Base-by-base conservation (phyloP, 2,113 vertebrate species). In the Ageneiosus marmoratus region DNA sequence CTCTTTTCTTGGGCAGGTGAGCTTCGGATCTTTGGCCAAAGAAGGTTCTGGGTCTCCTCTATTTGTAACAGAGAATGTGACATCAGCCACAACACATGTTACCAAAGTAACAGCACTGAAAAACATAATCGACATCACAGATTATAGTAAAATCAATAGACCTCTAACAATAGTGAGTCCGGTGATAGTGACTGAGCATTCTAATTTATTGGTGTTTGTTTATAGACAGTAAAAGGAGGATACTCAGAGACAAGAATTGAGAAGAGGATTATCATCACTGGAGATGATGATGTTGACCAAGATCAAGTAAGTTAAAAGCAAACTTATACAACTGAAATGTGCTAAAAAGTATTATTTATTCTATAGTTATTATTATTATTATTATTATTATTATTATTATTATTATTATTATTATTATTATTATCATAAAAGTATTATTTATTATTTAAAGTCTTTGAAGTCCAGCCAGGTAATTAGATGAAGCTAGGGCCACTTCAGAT, bases 201-300 rank as follows among this genome's bases (percentile, higher is more conserved):
- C n/a, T 34, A 7, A 76, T 18, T 63, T 67, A 46, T 29, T 18
- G 44, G 20, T 29, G 2, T 75, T 6, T 53, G 73, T 81, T 83
- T 91, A 16, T 93, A 99, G 98, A 98, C 98, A 74, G 97, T 99
- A 93, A 99, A 99, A 95, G 98, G 98, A 83, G 98, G 98, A 29
- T 99, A 99, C 90, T 99, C 97, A 0, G 98, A 99, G 93, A 99
- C 98, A 0, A 95, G 98, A 87, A 99, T 99, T 48, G 98, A 99
- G 94, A 99, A 99, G 89, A 95, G 98, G 91, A 99, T 99, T 92
- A 99, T 99, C 87, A 99, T 99, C 90, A 99, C 97, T 0, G 98
- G 98, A 88, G 98, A 99, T 58, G 98, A 98, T 90, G 98, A 99
- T 20, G 98, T 99, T 51, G 97, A 99, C 90, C 98, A 99, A 94